phyloP scores from a whole-genome alignment of 2,888 invertebrate species.

The Lamellibrachia columna region DNA sequence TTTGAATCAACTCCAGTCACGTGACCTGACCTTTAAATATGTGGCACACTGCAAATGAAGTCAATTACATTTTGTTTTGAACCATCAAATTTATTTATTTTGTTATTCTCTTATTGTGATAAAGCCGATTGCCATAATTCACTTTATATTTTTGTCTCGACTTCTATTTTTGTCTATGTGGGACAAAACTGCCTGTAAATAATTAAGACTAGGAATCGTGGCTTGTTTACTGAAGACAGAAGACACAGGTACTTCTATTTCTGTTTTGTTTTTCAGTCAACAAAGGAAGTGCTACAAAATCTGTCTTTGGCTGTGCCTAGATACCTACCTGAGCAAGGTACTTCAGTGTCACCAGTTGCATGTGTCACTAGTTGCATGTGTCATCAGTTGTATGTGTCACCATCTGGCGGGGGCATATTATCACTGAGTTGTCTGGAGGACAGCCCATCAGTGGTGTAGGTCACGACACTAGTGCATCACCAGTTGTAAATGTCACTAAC shows the following conservation, averaged over 20 bases:
- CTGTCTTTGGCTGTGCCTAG: not conserved
- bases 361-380: not conserved
- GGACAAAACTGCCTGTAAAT: no score
- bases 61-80: no score
- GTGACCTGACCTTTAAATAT: no score
- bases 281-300: not conserved
- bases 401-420: no score
- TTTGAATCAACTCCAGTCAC: no score
- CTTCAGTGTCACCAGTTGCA: not conserved
- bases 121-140: not conserved
- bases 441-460: no score
- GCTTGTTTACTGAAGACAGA: no score
- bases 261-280: not conserved
- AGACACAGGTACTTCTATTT: not conserved
- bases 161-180: no score
- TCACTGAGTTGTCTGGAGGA: no score
- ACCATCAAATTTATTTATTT: not conserved
- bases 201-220: no score
- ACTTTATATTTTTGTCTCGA: not conserved
- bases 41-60: not conserved
- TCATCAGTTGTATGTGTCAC: not conserved
- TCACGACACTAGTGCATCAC: not conserved
- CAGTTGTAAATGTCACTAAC: not conserved
- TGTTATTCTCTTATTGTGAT: not conserved
- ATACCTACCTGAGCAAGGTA: not conserved